phyloP scores from a whole-genome alignment of 1,140 invertebrate genomes.

The Drosophila lowei region DNA sequence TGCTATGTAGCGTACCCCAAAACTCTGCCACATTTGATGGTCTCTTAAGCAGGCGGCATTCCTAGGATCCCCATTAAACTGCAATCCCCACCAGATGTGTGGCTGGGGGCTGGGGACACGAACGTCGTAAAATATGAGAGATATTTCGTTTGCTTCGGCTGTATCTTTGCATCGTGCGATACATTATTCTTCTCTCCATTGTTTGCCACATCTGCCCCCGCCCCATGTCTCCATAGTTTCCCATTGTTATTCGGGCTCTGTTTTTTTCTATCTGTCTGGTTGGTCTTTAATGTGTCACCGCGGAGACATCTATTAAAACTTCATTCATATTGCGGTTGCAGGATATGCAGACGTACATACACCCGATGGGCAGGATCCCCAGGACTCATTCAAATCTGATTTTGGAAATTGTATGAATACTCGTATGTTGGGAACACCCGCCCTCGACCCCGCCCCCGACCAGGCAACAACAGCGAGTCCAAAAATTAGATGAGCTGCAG shows the following conservation, averaged over 20 bases:
- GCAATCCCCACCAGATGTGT: conserved; percentile 19
- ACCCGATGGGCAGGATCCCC: not conserved
- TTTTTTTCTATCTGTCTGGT: conserved; percentile 14
- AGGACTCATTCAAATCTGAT: no score
- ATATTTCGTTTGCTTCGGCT: conserved; percentile 12
- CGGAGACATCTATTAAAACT: conserved; percentile 67
- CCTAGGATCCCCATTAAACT: conserved; percentile 14
- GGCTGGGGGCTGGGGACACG: not conserved
- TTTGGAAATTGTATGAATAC: no score
- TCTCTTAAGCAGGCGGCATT: conserved; percentile 31
- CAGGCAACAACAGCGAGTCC: conserved; percentile 1
- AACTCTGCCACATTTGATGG: conserved; percentile 13
- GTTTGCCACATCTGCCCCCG: no score
- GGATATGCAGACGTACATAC: not conserved
- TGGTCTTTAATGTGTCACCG: conserved; percentile 60
- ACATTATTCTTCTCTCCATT: conserved; percentile 41
- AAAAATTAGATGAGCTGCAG: conserved; percentile 71
- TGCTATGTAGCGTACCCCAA: no score
- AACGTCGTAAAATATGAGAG: conserved; percentile 37
- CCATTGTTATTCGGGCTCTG: conserved; percentile 21
- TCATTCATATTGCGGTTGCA: conserved; percentile 58
- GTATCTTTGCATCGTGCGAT: conserved; percentile 37
- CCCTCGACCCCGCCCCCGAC: no score
- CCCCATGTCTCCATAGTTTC: conserved; percentile 6
- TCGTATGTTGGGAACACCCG: no score